Conservation (phyloP, 2,888 invertebrate species). For the Volucella bombylans region DNA sequence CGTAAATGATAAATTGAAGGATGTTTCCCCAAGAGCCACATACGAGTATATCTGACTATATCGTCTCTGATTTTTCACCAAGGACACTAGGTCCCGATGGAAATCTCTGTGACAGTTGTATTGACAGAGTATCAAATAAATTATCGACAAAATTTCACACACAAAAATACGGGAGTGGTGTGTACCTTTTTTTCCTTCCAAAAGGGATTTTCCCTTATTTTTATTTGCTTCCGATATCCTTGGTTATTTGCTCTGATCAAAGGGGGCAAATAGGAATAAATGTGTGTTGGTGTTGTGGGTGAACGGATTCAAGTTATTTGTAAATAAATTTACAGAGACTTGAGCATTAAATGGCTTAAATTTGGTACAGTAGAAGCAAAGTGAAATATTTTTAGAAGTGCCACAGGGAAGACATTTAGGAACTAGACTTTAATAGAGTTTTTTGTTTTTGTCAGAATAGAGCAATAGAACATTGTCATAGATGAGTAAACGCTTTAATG, state of each 20-base stretch:
- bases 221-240: conserved; percentile 46
- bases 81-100: conserved; percentile 48
- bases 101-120: conserved; percentile 57
- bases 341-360: too few relatives aligned
- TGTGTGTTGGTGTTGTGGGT: conserved; percentile 28
- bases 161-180: conserved; percentile 19
- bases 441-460: too few relatives aligned
- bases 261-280: background rate
- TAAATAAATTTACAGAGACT: background rate
- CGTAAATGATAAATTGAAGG: conserved; percentile 35
- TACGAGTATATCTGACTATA: conserved; percentile 8
- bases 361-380: too few relatives aligned
- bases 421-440: too few relatives aligned
- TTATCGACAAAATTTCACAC: conserved; percentile 60
- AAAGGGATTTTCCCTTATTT: conserved; percentile 20
- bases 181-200: conserved; percentile 21
- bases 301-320: background rate
- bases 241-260: conserved; percentile 29
- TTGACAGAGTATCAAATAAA: conserved; percentile 72
- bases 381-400: too few relatives aligned
- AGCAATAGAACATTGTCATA: too few relatives aligned
- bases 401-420: too few relatives aligned
- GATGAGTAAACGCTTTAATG: too few relatives aligned
- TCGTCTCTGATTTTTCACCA: conserved; percentile 58
- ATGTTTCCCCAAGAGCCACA: background rate